Evolutionary conservation across 2,797 vertebrate genomes (phyloP), one percentile per base, ranked within the genome.

Genomic region (Odontamblyopus lacepedii): DNA sequence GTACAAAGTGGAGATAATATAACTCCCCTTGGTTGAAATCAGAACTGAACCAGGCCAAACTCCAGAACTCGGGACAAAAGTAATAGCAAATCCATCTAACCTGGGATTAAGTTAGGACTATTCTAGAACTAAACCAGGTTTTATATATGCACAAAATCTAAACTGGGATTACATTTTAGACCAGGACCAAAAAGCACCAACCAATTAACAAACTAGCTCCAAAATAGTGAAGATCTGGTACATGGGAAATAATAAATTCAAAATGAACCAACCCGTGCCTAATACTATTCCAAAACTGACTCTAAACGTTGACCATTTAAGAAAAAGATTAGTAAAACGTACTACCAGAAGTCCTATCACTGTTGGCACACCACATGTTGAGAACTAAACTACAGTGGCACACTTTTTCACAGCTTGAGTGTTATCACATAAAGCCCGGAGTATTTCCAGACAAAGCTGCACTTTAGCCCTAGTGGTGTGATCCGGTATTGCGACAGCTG

Each of bases 381-480:
- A 57, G 55, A 57, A n/a, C 23, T 23, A 57, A 23, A 50, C 15
- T 50, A 18, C 19, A 57, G 55, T 2, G 55, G 55, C 55, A 26
- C 55, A 57, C 55, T 57, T 26, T 9, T 73, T 79, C 78, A 80
- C 75, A 70, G 80, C 78, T 79, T 80, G 83, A 87, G 74, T 85
- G 77, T 63, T n/a, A 35, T 74, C 72, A 50, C 63, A 77, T 74
- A 87, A 83, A 86, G 78, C 84, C 83, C 80, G 75, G 1, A 11
- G 66, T 85, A 83, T 92, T 84, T 87, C 80, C 79, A 88, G 84
- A 87, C 76, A 86, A 81, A 86, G 84, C 83, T 88, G 87, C 87
- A 89, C 88, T 84, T 90, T 89, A 91, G 91, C 89, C 88, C 87
- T 65, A 68, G 75, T 82, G 83, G 90, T 87, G 83, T 91, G 90